phyloP scores from a whole-genome alignment of 2,888 invertebrate genomes.

The Heliconius sara region DNA sequence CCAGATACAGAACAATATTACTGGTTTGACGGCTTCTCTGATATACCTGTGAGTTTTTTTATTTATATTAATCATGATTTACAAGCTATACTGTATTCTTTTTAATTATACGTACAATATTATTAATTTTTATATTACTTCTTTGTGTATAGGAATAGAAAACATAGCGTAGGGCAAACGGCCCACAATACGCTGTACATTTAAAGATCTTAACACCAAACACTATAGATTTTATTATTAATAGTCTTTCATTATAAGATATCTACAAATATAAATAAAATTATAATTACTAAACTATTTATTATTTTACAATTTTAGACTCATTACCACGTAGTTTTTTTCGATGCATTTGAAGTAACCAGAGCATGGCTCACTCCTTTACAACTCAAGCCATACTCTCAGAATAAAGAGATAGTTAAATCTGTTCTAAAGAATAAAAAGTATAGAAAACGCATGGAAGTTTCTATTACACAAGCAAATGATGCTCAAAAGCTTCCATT shows the following conservation, averaged over 20 bases:
- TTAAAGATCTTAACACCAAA: background rate
- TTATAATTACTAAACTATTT: background rate
- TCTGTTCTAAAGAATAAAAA: constrained; percentile 53
- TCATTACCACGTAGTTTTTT: constrained; percentile 83
- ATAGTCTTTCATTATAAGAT: too few relatives aligned
- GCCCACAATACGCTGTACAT: background rate
- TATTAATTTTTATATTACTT: background rate
- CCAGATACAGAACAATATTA: constrained; percentile 85
- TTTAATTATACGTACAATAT: background rate
- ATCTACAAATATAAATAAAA: background rate
- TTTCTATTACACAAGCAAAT: constrained; percentile 69
- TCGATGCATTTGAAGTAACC: constrained; percentile 70
- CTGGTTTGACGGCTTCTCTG: constrained; percentile 82
- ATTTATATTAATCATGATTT: background rate
- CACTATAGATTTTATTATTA: too few relatives aligned
- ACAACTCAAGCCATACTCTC: constrained; percentile 66
- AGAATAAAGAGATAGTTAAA: constrained; percentile 56
- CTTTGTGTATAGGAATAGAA: background rate
- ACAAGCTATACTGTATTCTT: background rate
- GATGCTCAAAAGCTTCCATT: constrained; percentile 67
- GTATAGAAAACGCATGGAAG: constrained; percentile 62
- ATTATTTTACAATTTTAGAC: constrained; percentile 66
- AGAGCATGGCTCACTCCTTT: constrained; percentile 76
- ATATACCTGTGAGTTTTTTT: constrained; percentile 74
- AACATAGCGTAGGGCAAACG: background rate